Base-by-base conservation (phyloP, 2,113 vertebrate genomes). In the Pachyramphus minor region DNA sequence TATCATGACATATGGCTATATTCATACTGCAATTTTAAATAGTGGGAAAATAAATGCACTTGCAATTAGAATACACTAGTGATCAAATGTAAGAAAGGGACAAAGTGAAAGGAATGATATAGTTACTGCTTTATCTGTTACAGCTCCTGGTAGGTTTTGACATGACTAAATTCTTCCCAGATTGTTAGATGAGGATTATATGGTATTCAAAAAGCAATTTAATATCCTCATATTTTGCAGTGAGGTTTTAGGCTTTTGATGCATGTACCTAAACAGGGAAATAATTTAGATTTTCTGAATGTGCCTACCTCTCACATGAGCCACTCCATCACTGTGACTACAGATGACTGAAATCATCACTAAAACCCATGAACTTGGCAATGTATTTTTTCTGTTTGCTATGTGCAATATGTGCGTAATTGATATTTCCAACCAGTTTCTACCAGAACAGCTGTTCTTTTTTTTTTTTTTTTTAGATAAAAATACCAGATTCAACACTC, bases 401-500 rank as follows among this genome's bases (percentile, higher is more conserved):
- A 11, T 90, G 41, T 64, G 60, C 79, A 95, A 37, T 96, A 87
- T 93, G 79, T 90, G 60, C 56, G 22, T 68, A 92, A 93, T 50
- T 87, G 76, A 20, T 87, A 88, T 68, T 93, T 93, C 47, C 85
- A 92, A 44, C 44, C 76, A 89, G 60, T 90, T 95, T 87, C 68
- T 72, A 90, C 28, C 18, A 53, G 72, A 84, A 78, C 85, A 96
- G 73, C 68, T 96, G 88, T 71, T 85, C n/a, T 28, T 78, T 15
- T 77, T 27, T 35, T 47, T 45, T 49, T 68, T 69, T 24, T 49
- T 64, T 23, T 49, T 52, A 41, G 12, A 67, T 4, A 30, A 53
- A 89, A 67, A 59, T 39, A 88, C 3, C 31, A 81, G 41, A 67
- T 78, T 90, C 37, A 89, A 37, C 59, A 80, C 33, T 39, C 35